Conservation (phyloP, 2,797 vertebrate species). For the Cyprinodon diabolis region DNA sequence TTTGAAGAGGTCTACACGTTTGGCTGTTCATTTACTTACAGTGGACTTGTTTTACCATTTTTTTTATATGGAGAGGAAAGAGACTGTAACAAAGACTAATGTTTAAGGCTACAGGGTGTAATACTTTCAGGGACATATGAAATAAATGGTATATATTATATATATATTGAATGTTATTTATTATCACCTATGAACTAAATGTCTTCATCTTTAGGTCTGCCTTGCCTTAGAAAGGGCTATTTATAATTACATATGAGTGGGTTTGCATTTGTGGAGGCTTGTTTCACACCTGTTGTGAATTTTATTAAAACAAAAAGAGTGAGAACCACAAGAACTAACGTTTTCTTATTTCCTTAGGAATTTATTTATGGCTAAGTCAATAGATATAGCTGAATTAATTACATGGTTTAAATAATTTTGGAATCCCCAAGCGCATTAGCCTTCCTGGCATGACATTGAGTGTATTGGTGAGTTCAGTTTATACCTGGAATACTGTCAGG, state of each 20-base stretch:
- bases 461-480: neutral
- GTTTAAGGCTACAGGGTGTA: neutral
- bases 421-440: neutral
- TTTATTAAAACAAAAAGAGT: neutral
- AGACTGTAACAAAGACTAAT: neutral
- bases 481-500: neutral
- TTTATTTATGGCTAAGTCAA: constrained; percentile 7
- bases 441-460: constrained; percentile 1
- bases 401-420: constrained; percentile 50
- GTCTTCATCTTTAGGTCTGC: too few species aligned
- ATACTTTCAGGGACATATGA: too few species aligned
- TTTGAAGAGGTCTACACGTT: neutral
- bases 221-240: too few species aligned
- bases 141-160: too few species aligned
- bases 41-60: neutral
- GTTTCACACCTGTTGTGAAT: neutral
- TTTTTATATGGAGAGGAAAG: neutral
- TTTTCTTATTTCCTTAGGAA: neutral
- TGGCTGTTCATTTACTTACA: neutral
- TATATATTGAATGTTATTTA: too few species aligned
- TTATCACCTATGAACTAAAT: too few species aligned
- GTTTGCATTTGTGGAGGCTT: neutral
- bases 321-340: neutral
- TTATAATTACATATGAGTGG: too few species aligned
- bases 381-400: constrained; percentile 51